Percentiles rank a stretch among this genome's conserved stretches.
These are phyloP conservation scores for Capricornis sumatraensis DNA, from an alignment of 2,113 vertebrate genomes.

Conservation along the genomic window DNA sequence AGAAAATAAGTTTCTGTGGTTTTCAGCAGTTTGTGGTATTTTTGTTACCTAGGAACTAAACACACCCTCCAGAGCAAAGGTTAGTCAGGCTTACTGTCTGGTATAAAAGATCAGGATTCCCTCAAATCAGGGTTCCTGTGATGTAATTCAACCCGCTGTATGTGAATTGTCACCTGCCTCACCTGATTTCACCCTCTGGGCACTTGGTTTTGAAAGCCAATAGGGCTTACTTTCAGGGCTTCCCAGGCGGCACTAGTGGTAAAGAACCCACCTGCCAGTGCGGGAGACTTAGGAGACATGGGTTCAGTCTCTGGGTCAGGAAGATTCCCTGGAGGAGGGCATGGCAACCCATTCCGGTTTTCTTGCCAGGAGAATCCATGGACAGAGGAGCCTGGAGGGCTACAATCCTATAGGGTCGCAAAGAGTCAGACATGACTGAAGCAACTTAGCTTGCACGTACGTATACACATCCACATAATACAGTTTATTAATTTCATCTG, in stretches of 20 bases:
- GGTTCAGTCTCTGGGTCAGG: neutral
- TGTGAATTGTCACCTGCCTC: neutral
- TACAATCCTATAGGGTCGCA: neutral
- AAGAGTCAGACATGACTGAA: neutral
- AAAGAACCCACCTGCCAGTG: neutral
- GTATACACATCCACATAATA: neutral
- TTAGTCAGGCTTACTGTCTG: neutral
- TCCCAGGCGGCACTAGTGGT: neutral
- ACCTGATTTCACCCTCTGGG: neutral
- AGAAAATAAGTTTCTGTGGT: neutral
- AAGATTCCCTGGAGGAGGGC: neutral
- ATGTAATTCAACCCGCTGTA: neutral
- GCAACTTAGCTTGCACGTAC: neutral
- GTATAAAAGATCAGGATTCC: neutral
- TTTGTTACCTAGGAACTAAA: neutral
- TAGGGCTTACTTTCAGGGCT: neutral
- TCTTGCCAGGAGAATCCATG: neutral
- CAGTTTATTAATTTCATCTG: neutral
- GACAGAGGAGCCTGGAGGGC: neutral
- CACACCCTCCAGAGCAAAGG: neutral
- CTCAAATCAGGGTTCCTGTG: neutral
- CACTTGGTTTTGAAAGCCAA: neutral
- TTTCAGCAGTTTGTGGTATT: neutral
- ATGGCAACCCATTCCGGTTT: neutral
- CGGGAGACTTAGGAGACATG: neutral